Evolutionary conservation across 2,113 vertebrate species (phyloP).

Genomic region (Porphyrio hochstetteri): DNA sequence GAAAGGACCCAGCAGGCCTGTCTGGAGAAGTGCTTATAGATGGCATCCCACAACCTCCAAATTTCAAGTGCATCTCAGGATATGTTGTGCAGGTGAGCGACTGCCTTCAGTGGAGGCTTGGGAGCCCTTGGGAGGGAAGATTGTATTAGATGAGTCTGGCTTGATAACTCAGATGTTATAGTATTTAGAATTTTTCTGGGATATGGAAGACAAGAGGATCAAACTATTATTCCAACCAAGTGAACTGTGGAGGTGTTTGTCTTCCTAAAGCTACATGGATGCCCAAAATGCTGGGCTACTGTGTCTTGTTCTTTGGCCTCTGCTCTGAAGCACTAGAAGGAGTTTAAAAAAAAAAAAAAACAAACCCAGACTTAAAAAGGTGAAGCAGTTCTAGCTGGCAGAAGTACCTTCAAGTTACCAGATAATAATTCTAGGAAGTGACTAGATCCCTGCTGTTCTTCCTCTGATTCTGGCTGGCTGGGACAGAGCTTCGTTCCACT

Average conservation of each 20-base stretch:
- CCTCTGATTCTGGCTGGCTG: slow-evolving; percentile 51
- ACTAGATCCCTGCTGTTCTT: slow-evolving; percentile 49
- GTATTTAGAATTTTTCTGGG: neutral
- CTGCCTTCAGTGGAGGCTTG: neutral
- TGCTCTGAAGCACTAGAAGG: neutral
- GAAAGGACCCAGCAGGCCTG: slow-evolving; percentile 81
- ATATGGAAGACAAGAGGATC: neutral
- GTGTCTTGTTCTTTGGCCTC: neutral
- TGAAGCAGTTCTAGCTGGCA: neutral
- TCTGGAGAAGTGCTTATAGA: slow-evolving; percentile 66
- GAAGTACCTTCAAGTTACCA: slow-evolving; percentile 12
- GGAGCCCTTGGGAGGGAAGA: neutral
- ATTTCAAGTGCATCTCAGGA: slow-evolving; percentile 68
- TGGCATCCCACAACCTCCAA: slow-evolving; percentile 44
- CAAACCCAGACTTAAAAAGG: neutral
- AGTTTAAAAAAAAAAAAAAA: neutral
- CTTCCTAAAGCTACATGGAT: neutral
- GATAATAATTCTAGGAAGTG: slow-evolving; percentile 63
- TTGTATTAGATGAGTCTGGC: neutral
- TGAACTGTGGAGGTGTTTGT: neutral
- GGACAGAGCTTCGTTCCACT: neutral
- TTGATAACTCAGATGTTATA: neutral
- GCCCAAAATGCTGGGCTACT: neutral
- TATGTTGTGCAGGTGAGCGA: slow-evolving; percentile 65
- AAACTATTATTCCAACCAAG: neutral